These are phyloP conservation scores for Amblyjoppa fuscipennis DNA, from an alignment of 2,888 invertebrate genomes.

Conservation along the genomic window DNA sequence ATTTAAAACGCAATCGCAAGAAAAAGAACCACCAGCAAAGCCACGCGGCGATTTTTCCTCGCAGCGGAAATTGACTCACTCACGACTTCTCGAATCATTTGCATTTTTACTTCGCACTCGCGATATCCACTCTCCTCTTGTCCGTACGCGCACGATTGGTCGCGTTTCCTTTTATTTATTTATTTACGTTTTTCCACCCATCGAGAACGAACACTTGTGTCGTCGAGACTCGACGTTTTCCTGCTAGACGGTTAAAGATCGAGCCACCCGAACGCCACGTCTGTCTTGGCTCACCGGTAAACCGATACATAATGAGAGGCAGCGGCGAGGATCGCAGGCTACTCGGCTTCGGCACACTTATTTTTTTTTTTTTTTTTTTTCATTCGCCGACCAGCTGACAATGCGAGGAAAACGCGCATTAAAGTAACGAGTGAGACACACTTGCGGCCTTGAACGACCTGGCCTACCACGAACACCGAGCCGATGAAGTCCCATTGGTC, in stretches of 20 bases:
- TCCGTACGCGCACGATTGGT: neutral
- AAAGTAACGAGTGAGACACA: slow-evolving; percentile 52
- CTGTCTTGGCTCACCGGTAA: neutral
- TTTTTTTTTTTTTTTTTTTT: slow-evolving; percentile 12
- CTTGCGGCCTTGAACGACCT: slow-evolving; percentile 52
- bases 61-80: slow-evolving; percentile 41
- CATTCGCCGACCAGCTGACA: slow-evolving; percentile 54
- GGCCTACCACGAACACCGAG: slow-evolving; percentile 9
- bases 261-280: neutral
- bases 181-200: slow-evolving; percentile 3
- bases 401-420: slow-evolving; percentile 59
- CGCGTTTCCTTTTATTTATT: neutral
- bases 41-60: slow-evolving; percentile 28
- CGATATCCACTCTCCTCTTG: neutral
- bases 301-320: slow-evolving; percentile 9
- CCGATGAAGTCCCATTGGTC: slow-evolving; percentile 4
- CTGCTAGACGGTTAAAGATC: neutral
- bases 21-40: slow-evolving; percentile 21
- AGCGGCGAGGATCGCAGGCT: slow-evolving; percentile 4
- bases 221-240: neutral
- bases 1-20: slow-evolving; percentile 12
- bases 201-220: slow-evolving; percentile 3
- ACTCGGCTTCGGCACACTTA: slow-evolving; percentile 54
- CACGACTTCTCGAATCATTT: slow-evolving; percentile 42
- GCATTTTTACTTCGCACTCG: slow-evolving; percentile 50